Evolutionary conservation across 2,888 invertebrate species (phyloP).

Genomic region (Isotomurus palustris): DNA sequence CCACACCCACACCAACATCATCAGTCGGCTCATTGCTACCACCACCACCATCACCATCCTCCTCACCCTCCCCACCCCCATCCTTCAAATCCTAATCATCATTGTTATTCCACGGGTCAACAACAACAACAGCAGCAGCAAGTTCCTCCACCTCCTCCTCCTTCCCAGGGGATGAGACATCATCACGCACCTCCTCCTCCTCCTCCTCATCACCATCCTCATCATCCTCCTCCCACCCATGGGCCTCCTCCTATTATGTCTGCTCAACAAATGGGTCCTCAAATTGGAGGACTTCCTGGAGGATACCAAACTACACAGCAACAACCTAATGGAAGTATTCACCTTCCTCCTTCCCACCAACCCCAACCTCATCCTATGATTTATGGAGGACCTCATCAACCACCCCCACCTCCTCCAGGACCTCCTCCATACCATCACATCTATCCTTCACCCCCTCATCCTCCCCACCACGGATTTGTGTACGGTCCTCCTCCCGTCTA

Average conservation of each 20-base stretch:
- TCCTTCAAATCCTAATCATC: slow-evolving; percentile 8
- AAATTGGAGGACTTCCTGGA: background rate
- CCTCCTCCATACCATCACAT: slow-evolving; percentile 14
- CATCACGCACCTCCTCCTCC: slow-evolving; percentile 10
- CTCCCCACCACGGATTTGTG: slow-evolving; percentile 51
- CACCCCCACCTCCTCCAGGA: slow-evolving; percentile 4
- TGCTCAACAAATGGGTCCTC: background rate
- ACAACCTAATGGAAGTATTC: slow-evolving; percentile 10
- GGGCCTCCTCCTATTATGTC: too few relatives aligned
- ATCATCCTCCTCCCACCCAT: too few relatives aligned
- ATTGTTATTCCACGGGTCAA: background rate
- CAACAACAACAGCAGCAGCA: background rate
- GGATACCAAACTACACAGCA: background rate
- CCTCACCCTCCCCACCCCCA: slow-evolving; percentile 10
- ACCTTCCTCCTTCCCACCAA: slow-evolving; percentile 18
- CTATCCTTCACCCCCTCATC: slow-evolving; percentile 50
- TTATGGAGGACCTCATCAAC: slow-evolving; percentile 11
- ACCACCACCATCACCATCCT: background rate
- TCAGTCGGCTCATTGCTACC: background rate
- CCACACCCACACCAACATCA: background rate
- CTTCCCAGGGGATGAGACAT: background rate
- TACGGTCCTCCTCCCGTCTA: slow-evolving; percentile 55
- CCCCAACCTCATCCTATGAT: slow-evolving; percentile 17
- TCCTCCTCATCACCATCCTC: too few relatives aligned
- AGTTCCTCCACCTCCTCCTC: background rate